Evolutionary conservation across 2,888 invertebrate species (phyloP).

Genomic region (Pomacea canaliculata): DNA sequence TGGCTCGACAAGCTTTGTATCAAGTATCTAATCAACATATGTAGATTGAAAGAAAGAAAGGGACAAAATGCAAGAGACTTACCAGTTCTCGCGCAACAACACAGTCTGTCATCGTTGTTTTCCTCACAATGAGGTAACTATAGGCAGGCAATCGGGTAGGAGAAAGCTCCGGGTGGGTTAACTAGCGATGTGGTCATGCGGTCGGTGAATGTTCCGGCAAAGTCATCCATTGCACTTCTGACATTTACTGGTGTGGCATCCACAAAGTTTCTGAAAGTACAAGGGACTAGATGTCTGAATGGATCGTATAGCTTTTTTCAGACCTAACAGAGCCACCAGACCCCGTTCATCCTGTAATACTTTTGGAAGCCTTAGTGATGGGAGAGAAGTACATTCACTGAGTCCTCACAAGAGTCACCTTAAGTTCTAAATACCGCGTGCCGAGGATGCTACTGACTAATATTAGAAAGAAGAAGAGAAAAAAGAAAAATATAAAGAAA

Average conservation of each 20-base stretch:
- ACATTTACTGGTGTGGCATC: constrained; percentile 31
- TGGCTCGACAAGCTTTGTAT: too few species aligned
- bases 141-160: constrained; percentile 58
- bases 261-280: constrained; percentile 8
- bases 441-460: too few species aligned
- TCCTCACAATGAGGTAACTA: constrained; percentile 56
- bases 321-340: not conserved
- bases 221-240: constrained; percentile 47
- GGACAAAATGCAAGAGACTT: not conserved
- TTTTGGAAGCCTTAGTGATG: not conserved
- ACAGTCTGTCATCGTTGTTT: constrained; percentile 44
- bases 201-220: constrained; percentile 24
- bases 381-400: too few species aligned
- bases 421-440: not conserved
- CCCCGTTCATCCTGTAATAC: not conserved
- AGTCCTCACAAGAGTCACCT: not conserved
- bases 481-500: too few species aligned
- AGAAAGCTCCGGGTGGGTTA: constrained; percentile 2
- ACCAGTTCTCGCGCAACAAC: constrained; percentile 50
- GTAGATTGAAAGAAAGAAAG: not conserved
- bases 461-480: too few species aligned
- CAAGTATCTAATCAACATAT: too few species aligned
- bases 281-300: not conserved
- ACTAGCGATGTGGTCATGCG: constrained; percentile 31
- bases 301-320: not conserved